Percentiles rank a stretch among this genome's conserved stretches.
Conservation (phyloP, 2,888 invertebrate species). For the Himalopsyche anomala region DNA sequence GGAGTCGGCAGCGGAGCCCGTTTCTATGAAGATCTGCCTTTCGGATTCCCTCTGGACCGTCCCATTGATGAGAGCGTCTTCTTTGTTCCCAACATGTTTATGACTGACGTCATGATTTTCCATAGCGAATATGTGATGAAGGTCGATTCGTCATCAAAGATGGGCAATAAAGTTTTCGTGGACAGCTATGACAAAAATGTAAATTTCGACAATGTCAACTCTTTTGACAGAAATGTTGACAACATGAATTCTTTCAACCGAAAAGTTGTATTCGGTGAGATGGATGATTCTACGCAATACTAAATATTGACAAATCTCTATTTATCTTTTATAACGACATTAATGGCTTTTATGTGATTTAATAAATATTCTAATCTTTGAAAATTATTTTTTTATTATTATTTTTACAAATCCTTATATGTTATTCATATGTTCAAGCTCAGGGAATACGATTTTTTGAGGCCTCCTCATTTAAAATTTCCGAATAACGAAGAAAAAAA, state of each 20-base stretch:
- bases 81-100: slow-evolving; percentile 81
- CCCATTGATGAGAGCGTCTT: slow-evolving; percentile 78
- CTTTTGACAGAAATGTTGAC: slow-evolving; percentile 63
- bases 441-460: no score
- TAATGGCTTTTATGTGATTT: slow-evolving; percentile 16
- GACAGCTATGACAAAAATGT: no score
- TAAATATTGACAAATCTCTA: neutral
- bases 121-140: slow-evolving; percentile 72
- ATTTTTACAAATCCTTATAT: neutral
- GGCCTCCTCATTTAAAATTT: no score
- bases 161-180: no score
- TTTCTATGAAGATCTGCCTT: slow-evolving; percentile 80
- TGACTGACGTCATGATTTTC: slow-evolving; percentile 80
- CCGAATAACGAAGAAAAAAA: no score
- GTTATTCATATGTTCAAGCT: no score
- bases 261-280: neutral
- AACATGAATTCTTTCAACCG: neutral
- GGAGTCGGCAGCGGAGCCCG: slow-evolving; percentile 74
- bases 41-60: slow-evolving; percentile 88
- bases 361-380: neutral
- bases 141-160: neutral
- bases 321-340: slow-evolving; percentile 2
- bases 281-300: slow-evolving; percentile 4
- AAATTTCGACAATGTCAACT: slow-evolving; percentile 53
- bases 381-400: neutral